Conservation (phyloP, 2,113 vertebrate genomes). For the Equus quagga region DNA sequence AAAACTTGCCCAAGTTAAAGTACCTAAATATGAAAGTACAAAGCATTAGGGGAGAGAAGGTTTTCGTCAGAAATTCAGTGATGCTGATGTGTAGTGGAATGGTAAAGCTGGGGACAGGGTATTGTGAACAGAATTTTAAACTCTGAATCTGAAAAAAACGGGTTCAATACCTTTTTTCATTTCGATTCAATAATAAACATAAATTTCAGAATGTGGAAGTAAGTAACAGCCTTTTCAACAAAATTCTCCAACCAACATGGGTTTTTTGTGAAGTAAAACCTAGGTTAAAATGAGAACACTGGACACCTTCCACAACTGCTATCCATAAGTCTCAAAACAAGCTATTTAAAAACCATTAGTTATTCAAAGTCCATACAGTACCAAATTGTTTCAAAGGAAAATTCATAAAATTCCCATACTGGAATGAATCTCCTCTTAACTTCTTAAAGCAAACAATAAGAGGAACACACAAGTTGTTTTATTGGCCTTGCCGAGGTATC, state of each 20-base stretch:
- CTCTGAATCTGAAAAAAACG: neutral
- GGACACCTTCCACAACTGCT: neutral
- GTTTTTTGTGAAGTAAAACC: conserved; percentile 10
- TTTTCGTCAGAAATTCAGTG: conserved; percentile 16
- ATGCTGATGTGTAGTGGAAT: neutral
- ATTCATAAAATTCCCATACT: neutral
- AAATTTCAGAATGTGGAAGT: conserved; percentile 41
- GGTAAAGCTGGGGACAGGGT: neutral
- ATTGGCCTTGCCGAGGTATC: neutral
- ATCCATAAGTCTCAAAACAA: neutral
- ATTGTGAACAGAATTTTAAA: neutral
- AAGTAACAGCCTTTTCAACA: neutral
- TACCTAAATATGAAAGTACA: neutral
- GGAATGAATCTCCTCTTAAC: neutral
- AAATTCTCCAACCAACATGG: neutral
- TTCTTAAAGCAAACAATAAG: conserved; percentile 49
- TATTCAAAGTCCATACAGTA: conserved; percentile 6
- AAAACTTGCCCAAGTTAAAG: neutral
- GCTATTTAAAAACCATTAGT: conserved; percentile 13
- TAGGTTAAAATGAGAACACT: neutral
- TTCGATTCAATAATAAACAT: conserved; percentile 9
- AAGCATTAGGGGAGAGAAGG: neutral
- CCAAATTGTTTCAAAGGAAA: conserved; percentile 38
- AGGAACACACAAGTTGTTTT: neutral
- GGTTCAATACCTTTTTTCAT: neutral